Evolutionary conservation across 2,888 invertebrate genomes (phyloP).

Genomic region (Drosophila vallismaia): DNA sequence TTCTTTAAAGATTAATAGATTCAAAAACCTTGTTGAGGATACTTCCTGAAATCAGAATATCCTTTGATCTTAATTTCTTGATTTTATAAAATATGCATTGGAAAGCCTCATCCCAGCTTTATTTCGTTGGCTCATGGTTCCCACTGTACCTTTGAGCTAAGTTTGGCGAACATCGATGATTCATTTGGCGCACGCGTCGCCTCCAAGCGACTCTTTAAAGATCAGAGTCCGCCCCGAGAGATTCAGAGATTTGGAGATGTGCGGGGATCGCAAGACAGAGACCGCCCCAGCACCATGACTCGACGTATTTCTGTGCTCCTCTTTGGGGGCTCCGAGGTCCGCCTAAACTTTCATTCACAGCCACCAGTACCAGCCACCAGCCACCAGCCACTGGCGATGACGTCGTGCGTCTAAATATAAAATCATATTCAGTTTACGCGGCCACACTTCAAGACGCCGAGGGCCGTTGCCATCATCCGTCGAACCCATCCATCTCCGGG

Average conservation of each 20-base stretch:
- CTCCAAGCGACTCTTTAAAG: conserved; percentile 15
- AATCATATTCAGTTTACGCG: conserved; percentile 72
- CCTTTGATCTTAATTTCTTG: no score
- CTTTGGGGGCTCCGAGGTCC: conserved; percentile 44
- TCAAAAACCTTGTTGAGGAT: no score
- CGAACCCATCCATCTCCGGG: conserved; percentile 58
- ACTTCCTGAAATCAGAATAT: no score
- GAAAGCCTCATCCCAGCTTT: neutral
- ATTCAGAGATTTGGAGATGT: conserved; percentile 5
- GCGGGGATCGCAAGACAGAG: conserved; percentile 14
- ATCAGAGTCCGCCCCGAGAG: conserved; percentile 25
- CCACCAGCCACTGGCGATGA: conserved; percentile 53
- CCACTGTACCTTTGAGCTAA: conserved; percentile 12
- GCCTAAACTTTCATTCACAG: conserved; percentile 70
- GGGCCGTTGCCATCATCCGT: conserved; percentile 46
- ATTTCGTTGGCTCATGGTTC: neutral
- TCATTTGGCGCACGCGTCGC: conserved; percentile 65
- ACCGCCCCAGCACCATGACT: conserved; percentile 53
- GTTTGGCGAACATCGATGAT: conserved; percentile 37
- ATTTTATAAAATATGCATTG: no score
- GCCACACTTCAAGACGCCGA: conserved; percentile 66
- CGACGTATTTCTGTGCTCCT: conserved; percentile 45
- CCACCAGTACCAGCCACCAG: neutral
- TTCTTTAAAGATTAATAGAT: no score
- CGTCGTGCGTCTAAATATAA: conserved; percentile 77